Percentiles rank a stretch among this genome's conserved stretches.
Conservation (phyloP, 1,140 invertebrate species). For the Diprion similis region DNA sequence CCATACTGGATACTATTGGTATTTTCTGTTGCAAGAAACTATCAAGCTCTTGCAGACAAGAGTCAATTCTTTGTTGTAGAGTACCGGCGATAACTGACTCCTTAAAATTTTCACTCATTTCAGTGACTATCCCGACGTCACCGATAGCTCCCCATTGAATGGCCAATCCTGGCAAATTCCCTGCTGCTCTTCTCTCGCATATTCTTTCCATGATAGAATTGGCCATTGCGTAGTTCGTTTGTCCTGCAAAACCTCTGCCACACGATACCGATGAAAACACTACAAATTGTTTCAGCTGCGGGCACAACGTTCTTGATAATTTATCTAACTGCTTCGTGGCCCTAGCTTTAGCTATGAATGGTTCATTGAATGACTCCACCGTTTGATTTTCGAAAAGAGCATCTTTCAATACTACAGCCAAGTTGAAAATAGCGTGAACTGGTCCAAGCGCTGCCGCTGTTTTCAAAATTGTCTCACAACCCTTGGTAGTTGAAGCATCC, state of each 20-base stretch:
- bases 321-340: conserved; percentile 61
- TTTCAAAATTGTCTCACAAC: conserved; percentile 65
- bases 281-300: conserved; percentile 63
- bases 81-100: conserved; percentile 68
- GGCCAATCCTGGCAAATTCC: conserved; percentile 64
- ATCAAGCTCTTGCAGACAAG: conserved; percentile 65
- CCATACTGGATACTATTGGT: conserved; percentile 70
- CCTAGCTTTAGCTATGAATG: conserved; percentile 61
- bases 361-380: conserved; percentile 56
- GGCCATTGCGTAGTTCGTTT: conserved; percentile 77
- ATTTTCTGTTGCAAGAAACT: conserved; percentile 65
- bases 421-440: conserved; percentile 80
- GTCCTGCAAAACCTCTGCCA: conserved; percentile 79
- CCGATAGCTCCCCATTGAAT: conserved; percentile 69
- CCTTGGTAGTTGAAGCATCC: conserved; percentile 58
- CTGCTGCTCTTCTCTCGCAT: conserved; percentile 59
- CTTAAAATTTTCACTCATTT: conserved; percentile 71
- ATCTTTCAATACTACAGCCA: conserved; percentile 72
- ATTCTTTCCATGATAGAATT: conserved; percentile 69
- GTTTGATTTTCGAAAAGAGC: conserved; percentile 64
- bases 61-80: conserved; percentile 71
- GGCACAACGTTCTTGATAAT: conserved; percentile 61
- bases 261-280: conserved; percentile 81
- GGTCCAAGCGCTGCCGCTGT: conserved; percentile 66
- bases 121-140: conserved; percentile 67